Evolutionary conservation across 2,113 vertebrate species (phyloP).

Genomic region (Poeciliopsis prolifica): DNA sequence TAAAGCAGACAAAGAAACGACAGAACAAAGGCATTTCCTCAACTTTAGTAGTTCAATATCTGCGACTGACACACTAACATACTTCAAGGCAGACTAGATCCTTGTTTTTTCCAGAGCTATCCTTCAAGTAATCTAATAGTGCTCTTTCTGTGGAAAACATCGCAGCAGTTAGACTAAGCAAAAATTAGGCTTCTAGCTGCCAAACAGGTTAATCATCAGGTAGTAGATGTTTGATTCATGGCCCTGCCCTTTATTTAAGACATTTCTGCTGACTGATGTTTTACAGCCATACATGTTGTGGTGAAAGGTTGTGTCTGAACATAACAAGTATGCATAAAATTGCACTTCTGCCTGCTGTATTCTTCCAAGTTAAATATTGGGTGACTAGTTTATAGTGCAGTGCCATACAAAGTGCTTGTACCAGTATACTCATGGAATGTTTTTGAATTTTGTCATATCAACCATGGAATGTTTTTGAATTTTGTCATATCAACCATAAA

Average conservation of each 20-base stretch:
- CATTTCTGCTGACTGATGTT: constrained; percentile 66
- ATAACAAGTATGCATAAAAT: constrained; percentile 66
- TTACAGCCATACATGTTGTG: constrained; percentile 75
- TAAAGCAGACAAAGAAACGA: constrained; percentile 27
- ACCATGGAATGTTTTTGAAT: background rate
- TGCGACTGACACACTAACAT: constrained; percentile 35
- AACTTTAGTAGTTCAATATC: constrained; percentile 1
- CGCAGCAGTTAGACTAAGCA: constrained; percentile 17
- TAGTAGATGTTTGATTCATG: constrained; percentile 69
- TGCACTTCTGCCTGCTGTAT: constrained; percentile 56
- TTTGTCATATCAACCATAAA: background rate
- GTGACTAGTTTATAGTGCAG: constrained; percentile 4
- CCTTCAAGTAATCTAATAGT: constrained; percentile 1
- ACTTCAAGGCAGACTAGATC: background rate
- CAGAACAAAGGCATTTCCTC: constrained; percentile 45
- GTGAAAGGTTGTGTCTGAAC: constrained; percentile 66
- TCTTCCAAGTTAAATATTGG: constrained; percentile 49
- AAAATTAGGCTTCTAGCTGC: constrained; percentile 49
- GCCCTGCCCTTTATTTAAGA: constrained; percentile 67
- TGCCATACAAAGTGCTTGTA: background rate
- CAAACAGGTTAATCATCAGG: constrained; percentile 70
- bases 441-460: background rate
- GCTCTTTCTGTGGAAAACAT: constrained; percentile 24
- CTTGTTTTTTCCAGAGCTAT: background rate
- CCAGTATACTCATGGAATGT: background rate